These are phyloP conservation scores for Ypsolopha sequella DNA, from an alignment of 2,888 invertebrate genomes.

Conservation along the genomic window DNA sequence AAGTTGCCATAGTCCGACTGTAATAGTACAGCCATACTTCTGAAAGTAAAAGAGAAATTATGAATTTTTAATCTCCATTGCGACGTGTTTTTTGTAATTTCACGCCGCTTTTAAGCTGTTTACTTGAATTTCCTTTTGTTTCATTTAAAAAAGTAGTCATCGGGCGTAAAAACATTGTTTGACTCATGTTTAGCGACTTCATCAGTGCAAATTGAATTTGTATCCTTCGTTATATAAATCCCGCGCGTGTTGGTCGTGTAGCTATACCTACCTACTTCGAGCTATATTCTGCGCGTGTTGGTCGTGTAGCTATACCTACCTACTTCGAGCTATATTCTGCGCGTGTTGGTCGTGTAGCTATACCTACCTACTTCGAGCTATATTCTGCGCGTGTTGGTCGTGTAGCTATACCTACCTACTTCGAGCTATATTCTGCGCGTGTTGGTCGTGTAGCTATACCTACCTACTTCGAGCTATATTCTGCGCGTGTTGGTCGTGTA, in stretches of 20 bases:
- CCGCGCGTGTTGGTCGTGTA: not conserved
- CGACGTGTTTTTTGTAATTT: conserved; percentile 10
- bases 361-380: not conserved
- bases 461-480: too few relatives aligned
- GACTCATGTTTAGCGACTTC: conserved; percentile 23
- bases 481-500: too few relatives aligned
- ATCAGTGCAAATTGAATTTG: conserved; percentile 34
- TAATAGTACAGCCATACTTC: too few relatives aligned
- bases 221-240: conserved; percentile 11
- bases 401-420: not conserved
- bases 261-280: not conserved
- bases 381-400: not conserved
- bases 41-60: not conserved
- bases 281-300: conserved; percentile 2
- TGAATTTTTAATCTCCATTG: conserved; percentile 1
- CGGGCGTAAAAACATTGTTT: conserved; percentile 23
- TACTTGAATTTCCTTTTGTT: conserved; percentile 24
- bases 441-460: too few relatives aligned
- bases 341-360: not conserved
- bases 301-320: not conserved
- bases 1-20: not conserved
- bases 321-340: conserved; percentile 1
- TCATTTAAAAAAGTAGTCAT: conserved; percentile 25
- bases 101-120: conserved; percentile 21
- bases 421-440: too few relatives aligned